phyloP scores from a whole-genome alignment of 37 sponge, comb jelly and placozoan species.

The Spongilla lacustris region DNA sequence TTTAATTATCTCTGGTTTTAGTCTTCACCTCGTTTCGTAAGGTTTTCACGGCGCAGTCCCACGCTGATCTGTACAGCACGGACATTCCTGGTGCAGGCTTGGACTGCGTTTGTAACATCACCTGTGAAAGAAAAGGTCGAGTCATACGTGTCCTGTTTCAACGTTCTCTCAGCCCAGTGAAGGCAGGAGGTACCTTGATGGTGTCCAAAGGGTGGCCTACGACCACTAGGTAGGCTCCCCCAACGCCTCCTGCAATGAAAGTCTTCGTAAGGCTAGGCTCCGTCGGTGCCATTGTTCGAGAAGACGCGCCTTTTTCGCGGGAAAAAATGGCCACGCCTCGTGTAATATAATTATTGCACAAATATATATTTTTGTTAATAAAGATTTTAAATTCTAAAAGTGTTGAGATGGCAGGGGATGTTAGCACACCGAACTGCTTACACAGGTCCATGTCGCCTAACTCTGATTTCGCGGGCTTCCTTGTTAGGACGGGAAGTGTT shows the following conservation, averaged over 20 bases:
- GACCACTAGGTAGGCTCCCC: constrained; percentile 82
- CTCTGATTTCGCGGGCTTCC: not conserved
- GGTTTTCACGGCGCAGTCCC: constrained; percentile 77
- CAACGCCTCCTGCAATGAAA: constrained; percentile 93
- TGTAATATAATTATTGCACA: too few relatives aligned
- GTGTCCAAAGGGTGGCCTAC: constrained; percentile 96
- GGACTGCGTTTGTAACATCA: constrained; percentile 88
- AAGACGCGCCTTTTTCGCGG: not conserved
- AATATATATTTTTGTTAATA: too few relatives aligned
- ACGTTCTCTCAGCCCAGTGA: too few relatives aligned
- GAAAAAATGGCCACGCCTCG: not conserved
- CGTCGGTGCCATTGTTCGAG: not conserved
- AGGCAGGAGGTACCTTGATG: constrained; percentile 71
- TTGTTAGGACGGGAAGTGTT: not conserved
- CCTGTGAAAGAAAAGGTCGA: constrained; percentile 45
- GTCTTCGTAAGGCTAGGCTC: constrained; percentile 78
- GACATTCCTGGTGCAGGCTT: constrained; percentile 62
- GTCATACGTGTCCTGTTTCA: too few relatives aligned
- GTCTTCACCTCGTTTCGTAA: constrained; percentile 75
- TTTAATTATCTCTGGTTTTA: too few relatives aligned
- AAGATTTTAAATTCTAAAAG: not conserved
- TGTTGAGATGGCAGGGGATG: not conserved
- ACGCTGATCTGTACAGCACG: constrained; percentile 67
- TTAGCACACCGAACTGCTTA: not conserved
- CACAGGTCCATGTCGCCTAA: not conserved